Evolutionary conservation across 1,140 invertebrate species (phyloP), one percentile per base, ranked within the genome.

Genomic region (Pentalonia nigronervosa): DNA sequence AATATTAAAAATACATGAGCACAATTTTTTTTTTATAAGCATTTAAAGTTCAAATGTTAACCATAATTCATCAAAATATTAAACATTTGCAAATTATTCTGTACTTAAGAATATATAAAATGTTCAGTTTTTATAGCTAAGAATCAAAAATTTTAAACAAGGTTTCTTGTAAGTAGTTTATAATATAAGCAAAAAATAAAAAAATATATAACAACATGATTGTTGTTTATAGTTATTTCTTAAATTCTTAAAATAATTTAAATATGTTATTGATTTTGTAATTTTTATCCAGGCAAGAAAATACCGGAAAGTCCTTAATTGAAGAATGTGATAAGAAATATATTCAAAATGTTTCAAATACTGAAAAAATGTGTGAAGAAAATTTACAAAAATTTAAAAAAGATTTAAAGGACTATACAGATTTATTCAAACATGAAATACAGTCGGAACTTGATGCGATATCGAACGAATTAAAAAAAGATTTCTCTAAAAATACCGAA

Each of bases 301-400:
- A 56, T 41, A 53, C 48, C n/a, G 81, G n/a, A 53, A 84, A 93
- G 41, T 53, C 36, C 0, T 84, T 93, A 53, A 41, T 53, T 41
- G 47, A 93, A 50, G 48, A 83, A 86, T 84, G 7, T 30, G 81
- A 93, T 23, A 41, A 53, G 30, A 81, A 86, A 41, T 50, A 56
- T 84, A n/a, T 47, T 41, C 48, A 86, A 56, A 53, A 50, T 50
- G 14, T 48, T 50, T 83, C 67, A 45, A 53, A 53, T 30, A 9
- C 20, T 56, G 67, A 93, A 93, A n/a, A 93, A 83, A 93, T 93
- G 76, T 84, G 14, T 93, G 21, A 9, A 9, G 91, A 93, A 21
- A 86, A 53, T 45, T 93, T 53, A 2, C 41, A n/a, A 17, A 93
- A 86, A 56, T 84, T 93, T 53, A 47, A 93, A 50, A 84, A 86